These are phyloP conservation scores for Mobula birostris DNA, from an alignment of 2,113 vertebrate genomes.

Conservation along the genomic window DNA sequence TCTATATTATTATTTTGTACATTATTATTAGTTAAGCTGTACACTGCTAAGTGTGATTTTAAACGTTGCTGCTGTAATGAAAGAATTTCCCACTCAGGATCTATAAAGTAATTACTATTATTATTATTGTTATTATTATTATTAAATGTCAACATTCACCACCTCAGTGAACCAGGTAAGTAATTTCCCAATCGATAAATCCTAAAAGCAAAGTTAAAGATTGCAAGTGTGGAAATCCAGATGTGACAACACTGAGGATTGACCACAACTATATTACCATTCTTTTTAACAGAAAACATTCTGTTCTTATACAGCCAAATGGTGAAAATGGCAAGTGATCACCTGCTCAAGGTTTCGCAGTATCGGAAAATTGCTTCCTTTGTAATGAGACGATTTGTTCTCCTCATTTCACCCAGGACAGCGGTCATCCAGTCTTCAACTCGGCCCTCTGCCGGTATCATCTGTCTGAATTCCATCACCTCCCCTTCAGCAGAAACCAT, in stretches of 20 bases:
- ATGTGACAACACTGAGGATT: not conserved
- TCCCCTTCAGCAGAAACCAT: conserved; percentile 90
- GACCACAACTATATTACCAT: not conserved
- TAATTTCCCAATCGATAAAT: not conserved
- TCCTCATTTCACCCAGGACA: conserved; percentile 78
- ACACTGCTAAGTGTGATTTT: too few relatives aligned
- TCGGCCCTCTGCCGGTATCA: conserved; percentile 67
- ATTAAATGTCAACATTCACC: not conserved
- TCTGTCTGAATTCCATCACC: conserved; percentile 72
- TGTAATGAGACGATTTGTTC: conserved; percentile 80
- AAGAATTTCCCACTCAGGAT: too few relatives aligned
- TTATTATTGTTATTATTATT: too few relatives aligned
- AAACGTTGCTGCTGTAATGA: too few relatives aligned
- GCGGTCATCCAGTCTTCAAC: conserved; percentile 93
- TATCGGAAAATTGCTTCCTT: conserved; percentile 92
- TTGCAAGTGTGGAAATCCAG: not conserved
- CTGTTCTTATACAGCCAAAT: fast-evolving
- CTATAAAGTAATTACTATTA: too few relatives aligned
- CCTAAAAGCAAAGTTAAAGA: not conserved
- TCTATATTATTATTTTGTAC: too few relatives aligned
- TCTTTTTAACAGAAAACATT: not conserved
- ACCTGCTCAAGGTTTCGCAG: conserved; percentile 77
- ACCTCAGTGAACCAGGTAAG: not conserved
- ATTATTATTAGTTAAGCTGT: too few relatives aligned
- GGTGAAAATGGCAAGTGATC: not conserved